Evolutionary conservation across 2,797 vertebrate genomes (phyloP).

Genomic region (Sebastes minor): DNA sequence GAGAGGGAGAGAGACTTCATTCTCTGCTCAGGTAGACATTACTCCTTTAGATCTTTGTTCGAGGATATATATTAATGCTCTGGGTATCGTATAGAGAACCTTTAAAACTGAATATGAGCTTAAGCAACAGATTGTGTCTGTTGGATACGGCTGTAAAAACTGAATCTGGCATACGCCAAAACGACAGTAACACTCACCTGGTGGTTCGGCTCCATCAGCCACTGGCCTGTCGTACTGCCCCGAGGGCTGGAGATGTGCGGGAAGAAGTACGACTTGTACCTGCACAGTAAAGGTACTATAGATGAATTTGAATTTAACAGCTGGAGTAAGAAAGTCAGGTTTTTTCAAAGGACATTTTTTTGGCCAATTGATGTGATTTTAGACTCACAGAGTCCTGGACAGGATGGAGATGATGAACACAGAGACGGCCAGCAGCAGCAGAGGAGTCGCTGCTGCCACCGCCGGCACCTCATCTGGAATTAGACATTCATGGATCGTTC

Average conservation of each 20-base stretch:
- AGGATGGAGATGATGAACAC: conserved; percentile 49
- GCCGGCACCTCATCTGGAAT: conserved; percentile 52
- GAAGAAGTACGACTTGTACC: conserved; percentile 63
- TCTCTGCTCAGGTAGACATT: too few relatives aligned
- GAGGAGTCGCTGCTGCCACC: conserved; percentile 22
- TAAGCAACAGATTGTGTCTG: background rate
- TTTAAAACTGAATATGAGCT: background rate
- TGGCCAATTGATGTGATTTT: background rate
- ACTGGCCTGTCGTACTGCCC: conserved; percentile 55
- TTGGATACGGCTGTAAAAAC: background rate
- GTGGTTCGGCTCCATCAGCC: conserved; percentile 63
- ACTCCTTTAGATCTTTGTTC: too few relatives aligned
- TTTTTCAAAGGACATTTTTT: background rate
- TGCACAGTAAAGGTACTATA: conserved; percentile 13
- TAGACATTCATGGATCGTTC: fast-evolving
- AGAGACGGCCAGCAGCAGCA: conserved; percentile 45
- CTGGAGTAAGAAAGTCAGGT: fast-evolving
- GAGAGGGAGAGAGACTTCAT: too few relatives aligned
- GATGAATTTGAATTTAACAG: too few relatives aligned
- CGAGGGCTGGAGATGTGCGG: conserved; percentile 52
- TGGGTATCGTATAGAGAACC: too few relatives aligned
- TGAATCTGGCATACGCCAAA: too few relatives aligned
- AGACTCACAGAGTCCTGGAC: conserved; percentile 67
- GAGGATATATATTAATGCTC: too few relatives aligned
- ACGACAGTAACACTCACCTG: conserved; percentile 39